Evolutionary conservation across 2,888 invertebrate species (phyloP).

Genomic region (Hirtodrosophila duncani): DNA sequence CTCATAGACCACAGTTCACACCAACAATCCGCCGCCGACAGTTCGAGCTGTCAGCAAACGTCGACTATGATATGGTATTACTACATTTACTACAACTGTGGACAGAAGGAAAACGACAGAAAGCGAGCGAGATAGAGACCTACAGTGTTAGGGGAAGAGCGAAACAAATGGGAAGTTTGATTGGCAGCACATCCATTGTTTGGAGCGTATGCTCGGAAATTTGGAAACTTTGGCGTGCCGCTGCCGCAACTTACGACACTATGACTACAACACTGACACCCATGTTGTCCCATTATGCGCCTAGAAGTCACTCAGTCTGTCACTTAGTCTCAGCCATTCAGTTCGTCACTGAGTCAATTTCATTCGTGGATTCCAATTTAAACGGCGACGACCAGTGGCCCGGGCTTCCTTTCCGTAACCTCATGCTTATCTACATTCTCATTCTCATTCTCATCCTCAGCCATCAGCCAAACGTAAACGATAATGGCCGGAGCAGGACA

Average conservation of each 20-base stretch:
- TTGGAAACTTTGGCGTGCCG: slow-evolving; percentile 32
- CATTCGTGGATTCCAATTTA: no score
- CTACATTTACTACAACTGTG: slow-evolving; percentile 4
- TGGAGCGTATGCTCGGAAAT: slow-evolving; percentile 32
- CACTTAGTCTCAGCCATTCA: no score
- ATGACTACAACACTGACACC: not conserved
- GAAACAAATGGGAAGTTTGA: slow-evolving; percentile 54
- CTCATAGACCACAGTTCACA: no score
- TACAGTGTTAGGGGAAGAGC: no score
- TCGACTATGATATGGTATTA: slow-evolving; percentile 6
- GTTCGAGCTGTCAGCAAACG: slow-evolving; percentile 38
- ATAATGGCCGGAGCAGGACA: slow-evolving; percentile 49
- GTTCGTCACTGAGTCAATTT: no score
- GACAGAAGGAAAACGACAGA: slow-evolving; percentile 5
- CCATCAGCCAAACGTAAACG: slow-evolving; percentile 12
- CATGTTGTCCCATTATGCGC: no score
- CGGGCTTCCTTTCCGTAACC: no score
- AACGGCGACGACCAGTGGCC: no score
- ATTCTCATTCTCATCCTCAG: not conserved
- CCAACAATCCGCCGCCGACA: slow-evolving; percentile 1
- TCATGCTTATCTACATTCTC: not conserved
- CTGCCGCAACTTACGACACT: slow-evolving; percentile 56
- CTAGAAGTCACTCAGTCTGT: no score
- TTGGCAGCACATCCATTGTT: slow-evolving; percentile 61
- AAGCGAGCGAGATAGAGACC: no score